These are phyloP conservation scores for Perccottus glenii DNA, from an alignment of 2,113 vertebrate genomes.

Conservation along the genomic window DNA sequence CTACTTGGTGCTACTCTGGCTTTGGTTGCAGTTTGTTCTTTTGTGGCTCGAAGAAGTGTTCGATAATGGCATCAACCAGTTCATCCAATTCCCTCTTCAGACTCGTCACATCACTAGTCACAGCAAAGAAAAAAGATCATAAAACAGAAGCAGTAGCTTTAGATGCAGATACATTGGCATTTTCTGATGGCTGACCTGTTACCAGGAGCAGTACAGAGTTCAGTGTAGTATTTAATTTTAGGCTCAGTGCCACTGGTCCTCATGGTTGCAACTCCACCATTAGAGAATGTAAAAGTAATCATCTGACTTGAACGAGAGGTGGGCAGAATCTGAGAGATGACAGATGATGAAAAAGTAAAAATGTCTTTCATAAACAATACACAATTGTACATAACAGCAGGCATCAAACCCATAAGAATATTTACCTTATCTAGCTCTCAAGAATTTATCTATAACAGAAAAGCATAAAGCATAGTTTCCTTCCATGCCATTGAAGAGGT, in stretches of 20 bases:
- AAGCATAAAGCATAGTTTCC: too few species aligned
- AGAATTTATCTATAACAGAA: too few species aligned
- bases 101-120: constrained; percentile 83
- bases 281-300: constrained; percentile 96
- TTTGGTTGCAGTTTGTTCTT: constrained; percentile 90
- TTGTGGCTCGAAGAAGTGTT: constrained; percentile 92
- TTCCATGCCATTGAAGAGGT: too few species aligned
- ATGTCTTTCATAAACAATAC: too few species aligned
- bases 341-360: not conserved
- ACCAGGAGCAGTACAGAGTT: constrained; percentile 93
- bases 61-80: constrained; percentile 86
- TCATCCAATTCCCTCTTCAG: constrained; percentile 89
- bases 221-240: constrained; percentile 98
- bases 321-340: constrained; percentile 87
- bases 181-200: constrained; percentile 80
- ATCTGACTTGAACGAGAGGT: constrained; percentile 95
- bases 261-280: constrained; percentile 94
- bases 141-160: not conserved
- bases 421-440: too few species aligned
- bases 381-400: too few species aligned
- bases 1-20: constrained; percentile 74
- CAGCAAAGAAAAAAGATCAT: not conserved
- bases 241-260: constrained; percentile 97
- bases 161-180: not conserved
- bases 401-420: too few species aligned